Base-by-base conservation (phyloP, 2,888 invertebrate genomes). In the Phasia obesa region DNA sequence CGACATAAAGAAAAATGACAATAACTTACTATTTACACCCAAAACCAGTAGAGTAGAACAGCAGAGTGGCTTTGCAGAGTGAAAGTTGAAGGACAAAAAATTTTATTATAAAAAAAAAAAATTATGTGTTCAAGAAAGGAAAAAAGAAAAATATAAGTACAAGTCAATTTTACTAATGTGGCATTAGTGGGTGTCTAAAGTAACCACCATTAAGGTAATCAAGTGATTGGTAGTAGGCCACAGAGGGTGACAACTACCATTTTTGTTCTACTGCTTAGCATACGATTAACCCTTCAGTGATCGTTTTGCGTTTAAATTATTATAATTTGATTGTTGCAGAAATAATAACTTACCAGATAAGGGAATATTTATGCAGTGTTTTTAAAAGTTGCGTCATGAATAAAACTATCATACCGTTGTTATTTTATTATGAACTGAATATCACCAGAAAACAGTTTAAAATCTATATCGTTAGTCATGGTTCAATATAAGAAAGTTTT, bases 181-280 rank as follows among this genome's bases (percentile, higher is more conserved):
- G 70, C 81, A 75, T 81, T 78, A 79, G 84, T 78, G 84, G 81
- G 81, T 75, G 74, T 73, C 79, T 84, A 60, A 82, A 77, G 47
- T 64, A 57, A 70, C 67, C 60, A 76, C 19, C 75, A 77, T 76
- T 77, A 74, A 65, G 75, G 80, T 84, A 85, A 85, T 84, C 84
- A 85, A 85, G 84, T 85, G 85, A 85, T 85, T 85, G 86, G 81
- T 64, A 76, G 80, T 79, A 84, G 84, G 81, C 83, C 85, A 84
- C 81, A 80, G 25, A 55, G 76, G 84, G 83, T 81, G 84, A 81
- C 84, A 84, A 84, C 75, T 70, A 57, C 62, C 15, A 2, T 47
- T 42, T 42, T 42, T 35, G 11, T 35, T 0, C 1, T 35, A 11
- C 1, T 11, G 11, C 9, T 13, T 42, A 42, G 49, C 23, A 23